Evolutionary conservation across 1,140 invertebrate genomes (phyloP).

Genomic region (Chionoecetes opilio): DNA sequence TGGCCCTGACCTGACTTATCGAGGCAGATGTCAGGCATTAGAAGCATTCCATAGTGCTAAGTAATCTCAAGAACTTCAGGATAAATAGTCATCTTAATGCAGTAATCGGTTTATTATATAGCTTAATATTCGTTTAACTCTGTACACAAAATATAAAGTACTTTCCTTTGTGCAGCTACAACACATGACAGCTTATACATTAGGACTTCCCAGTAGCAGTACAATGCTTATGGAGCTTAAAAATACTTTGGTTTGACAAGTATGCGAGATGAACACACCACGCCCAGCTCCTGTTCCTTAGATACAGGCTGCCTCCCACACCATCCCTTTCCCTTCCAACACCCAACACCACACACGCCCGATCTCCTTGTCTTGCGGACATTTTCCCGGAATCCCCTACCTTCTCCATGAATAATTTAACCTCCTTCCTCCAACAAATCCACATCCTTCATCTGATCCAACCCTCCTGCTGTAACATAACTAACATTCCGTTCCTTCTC

Average conservation of each 20-base stretch:
- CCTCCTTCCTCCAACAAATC: too few relatives aligned
- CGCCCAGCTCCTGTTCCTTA: too few relatives aligned
- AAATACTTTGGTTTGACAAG: constrained; percentile 53
- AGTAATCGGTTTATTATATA: constrained; percentile 51
- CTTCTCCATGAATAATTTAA: too few relatives aligned
- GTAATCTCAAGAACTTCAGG: background rate
- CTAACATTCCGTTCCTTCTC: background rate
- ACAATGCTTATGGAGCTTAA: background rate
- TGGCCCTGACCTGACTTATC: too few relatives aligned
- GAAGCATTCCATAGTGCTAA: too few relatives aligned
- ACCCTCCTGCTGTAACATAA: too few relatives aligned
- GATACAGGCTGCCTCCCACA: background rate
- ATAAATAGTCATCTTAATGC: background rate
- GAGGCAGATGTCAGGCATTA: too few relatives aligned
- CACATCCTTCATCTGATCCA: too few relatives aligned
- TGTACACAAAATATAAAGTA: constrained; percentile 75
- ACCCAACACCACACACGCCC: too few relatives aligned
- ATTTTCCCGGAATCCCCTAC: too few relatives aligned
- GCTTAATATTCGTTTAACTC: constrained; percentile 57
- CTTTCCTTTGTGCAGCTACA: constrained; percentile 51
- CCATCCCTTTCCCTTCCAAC: background rate
- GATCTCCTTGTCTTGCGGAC: background rate
- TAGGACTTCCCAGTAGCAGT: constrained; percentile 25
- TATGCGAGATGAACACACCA: background rate
- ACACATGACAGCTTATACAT: constrained; percentile 7